A percentile compares a stretch with the other conserved stretches of the same genome.
Evolutionary conservation across 2,888 invertebrate species (phyloP).

Genomic region (Drosophila lacicola): DNA sequence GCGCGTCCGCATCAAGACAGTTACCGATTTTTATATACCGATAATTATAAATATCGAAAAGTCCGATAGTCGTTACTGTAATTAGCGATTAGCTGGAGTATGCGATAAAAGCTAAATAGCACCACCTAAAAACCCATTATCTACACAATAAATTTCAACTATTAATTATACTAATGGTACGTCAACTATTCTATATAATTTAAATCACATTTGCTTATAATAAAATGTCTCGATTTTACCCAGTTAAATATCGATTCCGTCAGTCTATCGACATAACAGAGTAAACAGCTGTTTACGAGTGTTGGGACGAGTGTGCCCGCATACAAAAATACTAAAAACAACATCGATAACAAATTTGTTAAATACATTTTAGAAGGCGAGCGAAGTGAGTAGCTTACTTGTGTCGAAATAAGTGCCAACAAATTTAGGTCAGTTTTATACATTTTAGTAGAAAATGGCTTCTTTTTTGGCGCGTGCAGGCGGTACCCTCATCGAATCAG

Average conservation of each 20-base stretch:
- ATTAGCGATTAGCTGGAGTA: background rate
- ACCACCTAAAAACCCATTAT: too few relatives aligned
- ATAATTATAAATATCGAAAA: conserved; percentile 8
- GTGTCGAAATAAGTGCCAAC: conserved; percentile 24
- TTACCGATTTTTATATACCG: too few relatives aligned
- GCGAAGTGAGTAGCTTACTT: conserved; percentile 34
- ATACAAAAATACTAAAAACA: conserved; percentile 30
- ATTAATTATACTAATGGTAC: too few relatives aligned
- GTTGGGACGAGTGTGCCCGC: conserved; percentile 18
- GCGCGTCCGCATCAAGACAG: background rate
- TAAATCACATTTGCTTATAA: background rate
- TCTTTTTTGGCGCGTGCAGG: conserved; percentile 91
- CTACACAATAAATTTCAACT: too few relatives aligned
- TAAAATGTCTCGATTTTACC: background rate
- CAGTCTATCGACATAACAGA: conserved; percentile 5
- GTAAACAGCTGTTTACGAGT: conserved; percentile 26
- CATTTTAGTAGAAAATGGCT: conserved; percentile 87
- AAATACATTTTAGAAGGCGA: conserved; percentile 37
- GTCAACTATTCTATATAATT: background rate
- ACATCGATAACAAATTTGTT: conserved; percentile 37
- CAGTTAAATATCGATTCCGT: background rate
- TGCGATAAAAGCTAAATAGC: too few relatives aligned
- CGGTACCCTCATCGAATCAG: conserved; percentile 88
- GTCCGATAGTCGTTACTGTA: background rate
- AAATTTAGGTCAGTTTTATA: conserved; percentile 29